Percentiles rank a stretch among this genome's conserved stretches.
phyloP scores from a whole-genome alignment of 2,113 vertebrate genomes.

The Sander lucioperca region DNA sequence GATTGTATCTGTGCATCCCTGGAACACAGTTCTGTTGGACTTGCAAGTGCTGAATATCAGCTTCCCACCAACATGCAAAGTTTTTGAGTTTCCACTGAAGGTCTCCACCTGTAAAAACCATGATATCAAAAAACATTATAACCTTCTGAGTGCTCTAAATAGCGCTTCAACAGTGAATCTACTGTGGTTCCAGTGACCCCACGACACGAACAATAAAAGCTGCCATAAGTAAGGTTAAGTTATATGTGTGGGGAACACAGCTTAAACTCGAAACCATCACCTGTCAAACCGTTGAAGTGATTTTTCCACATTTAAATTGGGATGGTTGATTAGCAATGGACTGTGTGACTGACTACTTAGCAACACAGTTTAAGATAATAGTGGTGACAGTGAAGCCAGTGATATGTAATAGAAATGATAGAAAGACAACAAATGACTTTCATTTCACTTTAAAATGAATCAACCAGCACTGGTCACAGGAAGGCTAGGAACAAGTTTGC shows the following conservation, averaged over 20 bases:
- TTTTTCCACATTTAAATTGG: background rate
- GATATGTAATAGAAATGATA: background rate
- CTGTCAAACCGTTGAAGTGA: background rate
- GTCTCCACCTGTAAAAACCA: background rate
- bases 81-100: background rate
- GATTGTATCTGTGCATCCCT: too few relatives aligned
- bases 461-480: too few relatives aligned
- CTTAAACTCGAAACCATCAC: background rate
- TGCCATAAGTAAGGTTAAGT: background rate
- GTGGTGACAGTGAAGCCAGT: background rate
- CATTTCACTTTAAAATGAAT: too few relatives aligned
- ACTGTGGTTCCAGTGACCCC: background rate
- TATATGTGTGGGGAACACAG: background rate
- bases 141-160: background rate
- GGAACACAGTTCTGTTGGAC: background rate
- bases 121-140: background rate
- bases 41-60: background rate
- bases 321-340: background rate
- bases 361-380: too few relatives aligned
- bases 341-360: background rate
- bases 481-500: background rate
- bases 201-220: background rate
- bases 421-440: background rate
- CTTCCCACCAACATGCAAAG: background rate
- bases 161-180: background rate